Evolutionary conservation across 2,888 invertebrate genomes (phyloP).

Genomic region (Thysanoteuthis rhombus): DNA sequence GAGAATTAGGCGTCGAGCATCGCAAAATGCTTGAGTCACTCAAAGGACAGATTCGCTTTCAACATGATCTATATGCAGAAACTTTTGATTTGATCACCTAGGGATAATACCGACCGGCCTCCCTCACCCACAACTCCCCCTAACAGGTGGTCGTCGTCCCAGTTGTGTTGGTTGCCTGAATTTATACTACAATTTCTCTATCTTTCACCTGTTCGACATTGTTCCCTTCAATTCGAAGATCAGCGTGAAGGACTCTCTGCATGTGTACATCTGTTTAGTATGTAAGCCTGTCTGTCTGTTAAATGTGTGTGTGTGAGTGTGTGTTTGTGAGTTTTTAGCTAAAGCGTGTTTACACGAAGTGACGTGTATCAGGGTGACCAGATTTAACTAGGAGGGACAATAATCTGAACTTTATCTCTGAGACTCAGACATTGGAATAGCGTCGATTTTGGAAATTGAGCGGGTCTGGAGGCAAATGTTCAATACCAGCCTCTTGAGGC

Average conservation of each 20-base stretch:
- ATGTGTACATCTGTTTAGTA: not conserved
- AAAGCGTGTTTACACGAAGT: not conserved
- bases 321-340: not conserved
- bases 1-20: slow-evolving; percentile 67
- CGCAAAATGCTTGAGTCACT: slow-evolving; percentile 62
- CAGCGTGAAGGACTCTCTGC: not conserved
- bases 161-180: not conserved
- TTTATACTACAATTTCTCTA: not conserved
- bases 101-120: not conserved
- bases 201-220: not conserved
- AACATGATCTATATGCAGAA: slow-evolving; percentile 63
- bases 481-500: no score
- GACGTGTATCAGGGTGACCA: no score
- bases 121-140: not conserved
- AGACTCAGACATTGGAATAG: no score
- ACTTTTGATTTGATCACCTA: slow-evolving; percentile 62
- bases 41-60: slow-evolving; percentile 62
- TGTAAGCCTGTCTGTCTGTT: not conserved
- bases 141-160: not conserved
- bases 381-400: no score
- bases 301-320: not conserved
- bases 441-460: no score
- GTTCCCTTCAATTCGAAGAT: not conserved
- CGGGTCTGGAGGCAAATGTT: no score
- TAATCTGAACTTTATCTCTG: no score